Percentiles rank a stretch among this genome's conserved stretches.
Evolutionary conservation across 2,113 vertebrate species (phyloP).

Genomic region (Hemiscyllium ocellatum): DNA sequence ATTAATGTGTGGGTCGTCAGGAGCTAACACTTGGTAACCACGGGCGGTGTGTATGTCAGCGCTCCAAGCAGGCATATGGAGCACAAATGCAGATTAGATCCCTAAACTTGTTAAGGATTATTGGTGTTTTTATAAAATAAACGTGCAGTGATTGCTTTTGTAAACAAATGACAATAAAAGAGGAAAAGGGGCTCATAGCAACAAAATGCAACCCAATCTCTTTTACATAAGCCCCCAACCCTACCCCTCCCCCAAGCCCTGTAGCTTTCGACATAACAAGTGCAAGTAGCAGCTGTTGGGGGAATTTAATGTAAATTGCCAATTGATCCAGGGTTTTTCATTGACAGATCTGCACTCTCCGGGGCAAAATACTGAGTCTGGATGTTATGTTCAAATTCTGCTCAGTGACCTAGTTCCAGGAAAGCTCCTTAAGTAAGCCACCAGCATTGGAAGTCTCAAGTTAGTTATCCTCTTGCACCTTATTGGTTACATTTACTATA

Average conservation of each 20-base stretch:
- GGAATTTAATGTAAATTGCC: constrained; percentile 18
- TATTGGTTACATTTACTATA: neutral
- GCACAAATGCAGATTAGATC: neutral
- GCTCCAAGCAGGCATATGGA: neutral
- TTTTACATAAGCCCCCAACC: too few relatives aligned
- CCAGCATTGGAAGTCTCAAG: neutral
- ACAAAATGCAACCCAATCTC: neutral
- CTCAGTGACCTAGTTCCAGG: neutral
- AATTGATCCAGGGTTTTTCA: neutral
- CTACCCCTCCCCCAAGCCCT: neutral
- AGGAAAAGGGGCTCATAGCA: neutral
- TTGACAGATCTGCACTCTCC: neutral
- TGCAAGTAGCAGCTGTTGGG: neutral
- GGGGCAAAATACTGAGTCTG: too few relatives aligned
- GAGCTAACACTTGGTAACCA: neutral
- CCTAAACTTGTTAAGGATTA: neutral
- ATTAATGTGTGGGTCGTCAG: neutral
- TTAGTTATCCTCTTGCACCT: neutral
- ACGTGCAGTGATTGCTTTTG: neutral
- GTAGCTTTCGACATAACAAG: neutral
- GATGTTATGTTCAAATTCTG: neutral
- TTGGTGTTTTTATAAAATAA: too few relatives aligned
- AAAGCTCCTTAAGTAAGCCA: neutral
- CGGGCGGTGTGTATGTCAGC: neutral
- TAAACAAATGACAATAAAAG: neutral